phyloP scores from a whole-genome alignment of 2,888 invertebrate species.

The Thereva unica region DNA sequence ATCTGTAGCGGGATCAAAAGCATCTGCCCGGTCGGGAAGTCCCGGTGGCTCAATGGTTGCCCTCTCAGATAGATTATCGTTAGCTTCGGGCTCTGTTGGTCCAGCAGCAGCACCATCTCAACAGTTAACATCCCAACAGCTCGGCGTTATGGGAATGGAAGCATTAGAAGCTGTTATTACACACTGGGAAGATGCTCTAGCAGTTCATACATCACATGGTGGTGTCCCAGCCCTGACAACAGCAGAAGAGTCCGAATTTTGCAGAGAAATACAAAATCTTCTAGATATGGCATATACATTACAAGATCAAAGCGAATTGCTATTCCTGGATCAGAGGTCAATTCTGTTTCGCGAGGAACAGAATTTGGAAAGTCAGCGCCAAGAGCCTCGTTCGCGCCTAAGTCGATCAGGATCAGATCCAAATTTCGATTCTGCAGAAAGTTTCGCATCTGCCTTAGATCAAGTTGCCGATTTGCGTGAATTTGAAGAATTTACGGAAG shows the following conservation, averaged over 20 bases:
- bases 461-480: constrained; percentile 87
- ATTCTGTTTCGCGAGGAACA: constrained; percentile 81
- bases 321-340: constrained; percentile 87
- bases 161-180: constrained; percentile 88
- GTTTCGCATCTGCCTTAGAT: constrained; percentile 95
- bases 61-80: constrained; percentile 68
- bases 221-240: constrained; percentile 68
- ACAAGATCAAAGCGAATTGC: constrained; percentile 83
- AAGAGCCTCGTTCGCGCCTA: constrained; percentile 48
- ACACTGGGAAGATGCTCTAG: constrained; percentile 94
- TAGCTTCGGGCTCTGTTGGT: constrained; percentile 70
- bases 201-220: constrained; percentile 68
- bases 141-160: constrained; percentile 93
- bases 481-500: constrained; percentile 82
- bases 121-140: constrained; percentile 80
- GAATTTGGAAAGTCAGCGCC: constrained; percentile 50
- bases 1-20: constrained; percentile 70
- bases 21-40: constrained; percentile 64
- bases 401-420: constrained; percentile 59
- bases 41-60: constrained; percentile 63
- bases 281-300: constrained; percentile 83
- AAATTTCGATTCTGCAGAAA: constrained; percentile 87
- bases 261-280: constrained; percentile 76
- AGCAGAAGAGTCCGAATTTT: constrained; percentile 84
- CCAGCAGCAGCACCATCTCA: constrained; percentile 61